These are phyloP conservation scores for Vultur gryphus DNA, from an alignment of 2,797 vertebrate genomes.

Conservation along the genomic window DNA sequence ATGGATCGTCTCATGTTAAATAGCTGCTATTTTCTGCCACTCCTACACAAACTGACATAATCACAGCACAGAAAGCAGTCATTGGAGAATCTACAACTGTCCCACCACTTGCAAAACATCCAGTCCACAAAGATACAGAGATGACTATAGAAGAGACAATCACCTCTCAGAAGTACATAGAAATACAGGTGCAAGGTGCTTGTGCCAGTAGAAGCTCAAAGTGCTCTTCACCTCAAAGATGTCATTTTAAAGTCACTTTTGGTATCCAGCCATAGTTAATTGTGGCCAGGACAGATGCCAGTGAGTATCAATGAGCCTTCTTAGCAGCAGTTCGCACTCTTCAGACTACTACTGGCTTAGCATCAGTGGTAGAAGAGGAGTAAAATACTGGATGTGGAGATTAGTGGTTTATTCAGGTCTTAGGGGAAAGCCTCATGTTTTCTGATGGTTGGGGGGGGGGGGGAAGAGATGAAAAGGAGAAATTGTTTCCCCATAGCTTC, in stretches of 20 bases:
- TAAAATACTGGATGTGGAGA: not conserved
- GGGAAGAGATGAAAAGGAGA: not conserved
- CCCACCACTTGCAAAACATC: not conserved
- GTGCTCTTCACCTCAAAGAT: not conserved
- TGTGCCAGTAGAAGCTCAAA: not conserved
- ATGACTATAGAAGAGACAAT: not conserved
- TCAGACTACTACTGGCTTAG: not conserved
- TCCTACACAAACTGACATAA: not conserved
- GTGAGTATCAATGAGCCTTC: not conserved
- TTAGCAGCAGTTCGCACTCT: not conserved
- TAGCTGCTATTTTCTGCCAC: not conserved
- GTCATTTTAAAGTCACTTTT: not conserved
- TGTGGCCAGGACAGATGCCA: not conserved
- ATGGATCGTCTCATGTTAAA: not conserved
- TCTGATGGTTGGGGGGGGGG: not conserved
- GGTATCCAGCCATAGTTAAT: not conserved
- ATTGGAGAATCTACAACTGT: not conserved
- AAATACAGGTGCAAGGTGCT: not conserved
- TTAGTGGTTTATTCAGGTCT: not conserved
- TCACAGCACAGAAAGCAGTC: not conserved
- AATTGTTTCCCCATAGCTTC: not conserved
- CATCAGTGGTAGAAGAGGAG: not conserved
- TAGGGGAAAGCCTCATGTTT: not conserved
- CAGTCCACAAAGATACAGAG: not conserved
- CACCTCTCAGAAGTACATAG: not conserved